These are phyloP conservation scores for Ptiloglossa arizonensis DNA, from an alignment of 1,140 invertebrate species.

Conservation along the genomic window DNA sequence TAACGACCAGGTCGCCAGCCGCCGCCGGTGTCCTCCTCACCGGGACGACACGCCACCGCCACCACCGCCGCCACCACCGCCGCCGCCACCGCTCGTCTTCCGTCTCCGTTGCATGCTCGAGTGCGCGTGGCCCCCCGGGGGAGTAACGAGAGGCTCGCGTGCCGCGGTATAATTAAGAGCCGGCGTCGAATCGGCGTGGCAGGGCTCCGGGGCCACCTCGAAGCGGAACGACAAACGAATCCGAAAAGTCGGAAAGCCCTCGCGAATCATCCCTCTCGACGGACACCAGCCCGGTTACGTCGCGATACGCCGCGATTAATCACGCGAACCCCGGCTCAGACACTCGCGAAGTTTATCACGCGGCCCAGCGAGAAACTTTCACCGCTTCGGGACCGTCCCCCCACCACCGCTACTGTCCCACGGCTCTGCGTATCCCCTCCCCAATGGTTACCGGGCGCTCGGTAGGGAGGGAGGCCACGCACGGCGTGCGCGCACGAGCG, in stretches of 20 bases:
- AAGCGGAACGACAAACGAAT: slow-evolving; percentile 55
- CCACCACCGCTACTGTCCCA: too few species aligned
- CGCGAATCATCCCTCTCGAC: slow-evolving; percentile 35
- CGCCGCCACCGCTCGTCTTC: too few species aligned
- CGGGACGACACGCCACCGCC: slow-evolving; percentile 36
- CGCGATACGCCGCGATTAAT: slow-evolving; percentile 46
- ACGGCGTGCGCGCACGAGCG: too few species aligned
- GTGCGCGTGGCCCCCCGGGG: slow-evolving; percentile 28
- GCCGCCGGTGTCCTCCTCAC: slow-evolving; percentile 36
- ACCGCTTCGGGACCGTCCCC: not conserved
- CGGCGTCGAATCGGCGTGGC: slow-evolving; percentile 44
- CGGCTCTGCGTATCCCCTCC: not conserved
- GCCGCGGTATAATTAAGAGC: slow-evolving; percentile 54
- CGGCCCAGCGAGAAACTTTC: slow-evolving; percentile 31
- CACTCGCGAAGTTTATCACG: slow-evolving; percentile 41
- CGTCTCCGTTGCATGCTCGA: slow-evolving; percentile 50
- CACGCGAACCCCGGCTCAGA: slow-evolving; percentile 23
- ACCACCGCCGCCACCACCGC: too few species aligned
- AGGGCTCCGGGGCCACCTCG: not conserved
- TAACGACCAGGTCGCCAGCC: slow-evolving; percentile 31
- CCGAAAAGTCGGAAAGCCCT: slow-evolving; percentile 56
- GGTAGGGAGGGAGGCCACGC: too few species aligned
- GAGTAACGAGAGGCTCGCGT: slow-evolving; percentile 63
- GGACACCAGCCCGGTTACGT: slow-evolving; percentile 31
- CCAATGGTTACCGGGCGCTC: not conserved